Evolutionary conservation across 1,140 invertebrate species (phyloP).

Genomic region (Liolophura sinensis): DNA sequence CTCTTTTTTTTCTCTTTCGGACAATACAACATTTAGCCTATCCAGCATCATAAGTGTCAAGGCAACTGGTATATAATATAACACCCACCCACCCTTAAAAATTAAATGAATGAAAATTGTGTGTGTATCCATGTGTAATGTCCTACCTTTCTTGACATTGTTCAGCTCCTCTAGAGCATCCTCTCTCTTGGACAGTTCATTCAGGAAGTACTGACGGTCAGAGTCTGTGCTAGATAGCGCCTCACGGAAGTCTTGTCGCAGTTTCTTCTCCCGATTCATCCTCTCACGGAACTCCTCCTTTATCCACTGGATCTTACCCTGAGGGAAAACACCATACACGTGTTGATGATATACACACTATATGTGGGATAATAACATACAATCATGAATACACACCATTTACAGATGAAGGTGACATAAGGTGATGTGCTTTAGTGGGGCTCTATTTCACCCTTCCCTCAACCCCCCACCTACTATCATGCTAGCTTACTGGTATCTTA

Average conservation of each 20-base stretch:
- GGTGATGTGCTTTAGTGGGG: too few species aligned
- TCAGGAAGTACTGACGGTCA: slow-evolving; percentile 43
- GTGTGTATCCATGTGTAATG: neutral
- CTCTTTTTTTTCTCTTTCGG: too few species aligned
- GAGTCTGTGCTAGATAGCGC: slow-evolving; percentile 39
- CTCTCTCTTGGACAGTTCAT: slow-evolving; percentile 40
- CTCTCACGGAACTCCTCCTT: slow-evolving; percentile 34
- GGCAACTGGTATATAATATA: too few species aligned
- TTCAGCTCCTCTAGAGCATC: slow-evolving; percentile 48
- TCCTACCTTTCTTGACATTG: slow-evolving; percentile 41
- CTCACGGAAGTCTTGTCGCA: slow-evolving; percentile 43
- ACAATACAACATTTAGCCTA: too few species aligned
- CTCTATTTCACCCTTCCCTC: too few species aligned
- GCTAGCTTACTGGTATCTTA: too few species aligned
- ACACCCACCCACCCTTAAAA: too few species aligned
- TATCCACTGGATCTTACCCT: slow-evolving; percentile 54
- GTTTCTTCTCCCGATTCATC: slow-evolving; percentile 35
- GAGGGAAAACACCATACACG: neutral
- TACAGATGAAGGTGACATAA: too few species aligned
- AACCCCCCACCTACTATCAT: too few species aligned
- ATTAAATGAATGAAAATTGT: neutral
- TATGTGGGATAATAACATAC: too few species aligned
- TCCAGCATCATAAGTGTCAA: too few species aligned
- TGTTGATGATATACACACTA: neutral
- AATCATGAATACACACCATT: too few species aligned